A percentile compares a stretch with the other conserved stretches of the same genome.
phyloP scores from a whole-genome alignment of 1,140 invertebrate species.

The Bacillus rossius region DNA sequence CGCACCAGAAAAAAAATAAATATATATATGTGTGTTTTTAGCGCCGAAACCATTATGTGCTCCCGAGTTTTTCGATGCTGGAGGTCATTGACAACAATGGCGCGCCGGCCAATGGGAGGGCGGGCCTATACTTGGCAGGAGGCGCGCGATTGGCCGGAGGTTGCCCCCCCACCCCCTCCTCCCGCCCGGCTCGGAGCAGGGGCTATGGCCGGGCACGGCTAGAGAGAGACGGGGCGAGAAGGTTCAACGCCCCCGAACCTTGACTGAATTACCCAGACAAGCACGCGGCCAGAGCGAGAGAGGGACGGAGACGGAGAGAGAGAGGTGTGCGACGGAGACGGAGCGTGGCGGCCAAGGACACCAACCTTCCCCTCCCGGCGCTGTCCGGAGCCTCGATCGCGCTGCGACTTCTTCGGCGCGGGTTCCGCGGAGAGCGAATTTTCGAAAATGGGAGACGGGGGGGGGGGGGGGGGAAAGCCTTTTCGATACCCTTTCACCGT shows the following conservation, averaged over 20 bases:
- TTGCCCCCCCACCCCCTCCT: conserved; percentile 29
- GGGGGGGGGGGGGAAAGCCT: no score
- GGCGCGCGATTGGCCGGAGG: conserved; percentile 18
- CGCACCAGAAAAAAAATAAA: background rate
- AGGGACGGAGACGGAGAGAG: no score
- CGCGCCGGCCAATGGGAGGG: conserved; percentile 9
- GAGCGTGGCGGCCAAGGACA: background rate
- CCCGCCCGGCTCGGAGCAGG: conserved; percentile 19
- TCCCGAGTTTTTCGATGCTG: conserved; percentile 16
- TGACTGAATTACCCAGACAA: conserved; percentile 62
- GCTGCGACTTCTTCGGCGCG: no score
- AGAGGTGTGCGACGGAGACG: background rate
- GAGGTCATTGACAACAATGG: conserved; percentile 22
- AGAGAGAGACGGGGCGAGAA: conserved; percentile 34
- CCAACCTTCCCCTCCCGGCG: no score
- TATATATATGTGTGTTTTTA: no score
- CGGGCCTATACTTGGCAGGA: conserved; percentile 1
- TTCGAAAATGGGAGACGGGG: no score
- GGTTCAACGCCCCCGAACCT: conserved; percentile 59
- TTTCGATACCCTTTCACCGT: no score
- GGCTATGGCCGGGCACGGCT: conserved; percentile 23
- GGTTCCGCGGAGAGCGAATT: no score
- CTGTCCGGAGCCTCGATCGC: no score
- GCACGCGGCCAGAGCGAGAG: conserved; percentile 51
- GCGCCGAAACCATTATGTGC: background rate